phyloP scores from a whole-genome alignment of 2,797 vertebrate genomes.

The Falco rusticolus region DNA sequence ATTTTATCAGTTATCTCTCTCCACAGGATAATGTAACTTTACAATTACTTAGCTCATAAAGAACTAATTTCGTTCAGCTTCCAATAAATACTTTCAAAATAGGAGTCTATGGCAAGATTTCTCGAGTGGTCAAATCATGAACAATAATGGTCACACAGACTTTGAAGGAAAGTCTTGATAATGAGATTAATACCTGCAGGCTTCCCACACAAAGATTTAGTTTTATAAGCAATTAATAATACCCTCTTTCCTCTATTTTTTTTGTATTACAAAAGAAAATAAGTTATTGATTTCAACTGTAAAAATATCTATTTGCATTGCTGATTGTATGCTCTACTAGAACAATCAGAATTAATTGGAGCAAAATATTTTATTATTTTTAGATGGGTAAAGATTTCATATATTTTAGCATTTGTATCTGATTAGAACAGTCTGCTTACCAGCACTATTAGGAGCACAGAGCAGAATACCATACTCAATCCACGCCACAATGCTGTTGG shows the following conservation, averaged over 20 bases:
- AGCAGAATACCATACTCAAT: slow-evolving; percentile 20
- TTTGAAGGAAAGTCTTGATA: slow-evolving; percentile 48
- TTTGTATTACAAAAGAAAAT: slow-evolving; percentile 74
- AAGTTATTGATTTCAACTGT: slow-evolving; percentile 77
- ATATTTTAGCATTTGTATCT: slow-evolving; percentile 64
- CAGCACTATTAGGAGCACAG: slow-evolving; percentile 22
- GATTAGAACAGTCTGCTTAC: slow-evolving; percentile 56
- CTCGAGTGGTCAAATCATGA: slow-evolving; percentile 37
- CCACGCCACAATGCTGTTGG: background rate
- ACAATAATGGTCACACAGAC: slow-evolving; percentile 57
- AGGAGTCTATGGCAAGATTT: slow-evolving; percentile 28
- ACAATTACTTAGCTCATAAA: slow-evolving; percentile 74
- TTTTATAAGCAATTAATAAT: slow-evolving; percentile 74
- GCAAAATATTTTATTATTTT: slow-evolving; percentile 75
- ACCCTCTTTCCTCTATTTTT: slow-evolving; percentile 50
- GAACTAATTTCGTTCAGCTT: slow-evolving; percentile 65
- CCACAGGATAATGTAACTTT: slow-evolving; percentile 68
- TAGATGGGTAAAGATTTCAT: slow-evolving; percentile 74
- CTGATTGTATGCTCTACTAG: slow-evolving; percentile 71
- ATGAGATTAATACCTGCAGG: slow-evolving; percentile 65
- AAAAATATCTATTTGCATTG: slow-evolving; percentile 75
- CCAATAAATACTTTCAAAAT: slow-evolving; percentile 47
- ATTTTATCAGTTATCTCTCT: slow-evolving; percentile 65
- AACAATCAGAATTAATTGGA: slow-evolving; percentile 75
- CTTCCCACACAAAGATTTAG: slow-evolving; percentile 59